A percentile compares a stretch with the other conserved stretches of the same genome.
phyloP scores from a whole-genome alignment of 2,113 vertebrate species.

The Hippoglossus stenolepis region DNA sequence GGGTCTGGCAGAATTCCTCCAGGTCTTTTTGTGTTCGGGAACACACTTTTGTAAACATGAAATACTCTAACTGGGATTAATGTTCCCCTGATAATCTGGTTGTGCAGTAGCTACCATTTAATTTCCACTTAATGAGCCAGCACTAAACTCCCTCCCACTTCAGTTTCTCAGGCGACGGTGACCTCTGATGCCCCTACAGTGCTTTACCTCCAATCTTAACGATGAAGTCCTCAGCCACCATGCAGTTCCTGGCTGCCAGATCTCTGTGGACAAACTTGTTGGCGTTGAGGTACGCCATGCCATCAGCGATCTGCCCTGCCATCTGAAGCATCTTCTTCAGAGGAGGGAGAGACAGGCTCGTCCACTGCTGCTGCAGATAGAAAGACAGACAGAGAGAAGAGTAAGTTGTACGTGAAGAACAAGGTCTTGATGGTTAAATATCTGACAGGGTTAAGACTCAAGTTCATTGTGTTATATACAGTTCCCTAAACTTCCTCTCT shows the following conservation, averaged over 20 bases:
- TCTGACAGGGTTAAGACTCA: no score
- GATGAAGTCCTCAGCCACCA: slow-evolving; percentile 97
- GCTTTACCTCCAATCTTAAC: slow-evolving; percentile 96
- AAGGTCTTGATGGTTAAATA: no score
- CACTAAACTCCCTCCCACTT: neutral
- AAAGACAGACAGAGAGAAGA: neutral
- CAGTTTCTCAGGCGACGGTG: neutral
- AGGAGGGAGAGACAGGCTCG: slow-evolving; percentile 88
- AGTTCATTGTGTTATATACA: neutral
- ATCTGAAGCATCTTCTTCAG: slow-evolving; percentile 99
- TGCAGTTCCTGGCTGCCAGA: slow-evolving; percentile 97
- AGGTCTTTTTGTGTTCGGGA: no score
- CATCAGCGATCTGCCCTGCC: slow-evolving; percentile 97
- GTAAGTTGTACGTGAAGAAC: neutral
- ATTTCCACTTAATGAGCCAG: neutral
- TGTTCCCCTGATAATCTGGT: neutral
- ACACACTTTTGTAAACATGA: no score
- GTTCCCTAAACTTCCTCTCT: neutral
- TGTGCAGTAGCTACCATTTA: neutral
- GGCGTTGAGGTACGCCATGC: slow-evolving; percentile 98
- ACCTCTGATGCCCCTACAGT: neutral
- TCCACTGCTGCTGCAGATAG: slow-evolving; percentile 82
- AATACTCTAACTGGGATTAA: neutral
- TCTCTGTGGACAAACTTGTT: slow-evolving; percentile 99
- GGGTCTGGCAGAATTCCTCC: no score